Conservation (phyloP, 2,888 invertebrate genomes). For the Orchesella flavescens region DNA sequence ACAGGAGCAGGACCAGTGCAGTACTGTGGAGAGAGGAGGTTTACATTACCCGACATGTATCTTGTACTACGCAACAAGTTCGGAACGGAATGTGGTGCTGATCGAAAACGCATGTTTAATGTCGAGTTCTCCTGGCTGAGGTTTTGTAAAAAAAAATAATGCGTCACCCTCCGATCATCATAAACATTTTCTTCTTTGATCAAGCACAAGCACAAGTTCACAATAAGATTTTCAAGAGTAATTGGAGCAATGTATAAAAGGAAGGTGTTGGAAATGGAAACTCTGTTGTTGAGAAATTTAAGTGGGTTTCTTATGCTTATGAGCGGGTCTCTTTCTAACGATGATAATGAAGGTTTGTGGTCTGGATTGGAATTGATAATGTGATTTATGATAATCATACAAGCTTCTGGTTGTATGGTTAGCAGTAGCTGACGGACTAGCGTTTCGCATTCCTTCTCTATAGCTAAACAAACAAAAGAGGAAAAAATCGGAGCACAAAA, state of each 20-base stretch:
- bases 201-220: conserved; percentile 9
- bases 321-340: not conserved
- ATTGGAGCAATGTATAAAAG: conserved; percentile 38
- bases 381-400: conserved; percentile 5
- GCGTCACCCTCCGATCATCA: no score
- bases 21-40: no score
- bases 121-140: no score
- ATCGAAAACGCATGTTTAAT: no score
- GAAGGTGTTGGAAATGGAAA: conserved; percentile 28
- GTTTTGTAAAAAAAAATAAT: no score
- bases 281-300: no score
- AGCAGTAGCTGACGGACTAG: not conserved
- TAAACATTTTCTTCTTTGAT: no score
- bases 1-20: no score
- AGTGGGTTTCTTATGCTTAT: conserved; percentile 16
- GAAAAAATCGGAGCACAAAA: conserved; percentile 33
- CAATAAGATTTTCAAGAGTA: conserved; percentile 32
- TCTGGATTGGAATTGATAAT: conserved; percentile 46
- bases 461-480: not conserved
- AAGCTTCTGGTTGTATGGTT: not conserved
- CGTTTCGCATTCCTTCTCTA: conserved; percentile 35
- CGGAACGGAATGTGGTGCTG: no score
- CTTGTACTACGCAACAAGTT: no score
- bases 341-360: not conserved
- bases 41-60: no score